Base-by-base conservation (phyloP, 2,797 vertebrate species). In the Hippopotamyrus pictus region DNA sequence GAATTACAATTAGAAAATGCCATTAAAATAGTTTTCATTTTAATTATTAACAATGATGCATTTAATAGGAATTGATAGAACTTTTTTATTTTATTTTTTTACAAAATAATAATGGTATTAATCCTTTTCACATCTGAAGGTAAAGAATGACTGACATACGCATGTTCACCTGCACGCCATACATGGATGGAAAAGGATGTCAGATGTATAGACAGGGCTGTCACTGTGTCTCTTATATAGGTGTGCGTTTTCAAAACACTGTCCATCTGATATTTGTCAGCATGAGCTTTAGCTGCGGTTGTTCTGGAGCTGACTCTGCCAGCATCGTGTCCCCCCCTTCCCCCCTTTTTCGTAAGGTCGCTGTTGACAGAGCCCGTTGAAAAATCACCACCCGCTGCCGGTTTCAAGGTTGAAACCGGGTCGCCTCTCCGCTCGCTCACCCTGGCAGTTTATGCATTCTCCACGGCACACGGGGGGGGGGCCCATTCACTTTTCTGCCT, bases 331-430 rank as follows among this genome's bases (percentile, higher is more conserved):
- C 65, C 29, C 69, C 69, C 33, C 69, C 5, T 37, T 9, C 11
- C 19, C 48, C 9, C 48, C 88, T 9, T 33, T 29, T 33, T 41
- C 29, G 33, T 46, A 84, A 84, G 79, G 79, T 37, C 51, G 76
- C 51, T 19, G 25, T 50, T 65, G 76, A 62, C 76, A 46, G 53
- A 19, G 54, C 7, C 53, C 7, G 37, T 69, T 25, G 76, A 59
- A 59, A 83, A 76, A 41, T 41, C 33, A 57, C 50, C n/a, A 37
- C 19, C 69, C 46, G 6, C 53, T 54, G 14, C 29, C 51, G 37
- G 37, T 83, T 83, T 89, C 88, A 85, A 89, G 76, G 88, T 84
- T 89, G 79, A 48, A 22, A 57, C 53, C 51, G 53, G 53, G 22
- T 25, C 44, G 41, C 53, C 37, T 59, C 79, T 17, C 73, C n/a